Conservation (phyloP, 2,113 vertebrate species). For the Embiotoca jacksoni region DNA sequence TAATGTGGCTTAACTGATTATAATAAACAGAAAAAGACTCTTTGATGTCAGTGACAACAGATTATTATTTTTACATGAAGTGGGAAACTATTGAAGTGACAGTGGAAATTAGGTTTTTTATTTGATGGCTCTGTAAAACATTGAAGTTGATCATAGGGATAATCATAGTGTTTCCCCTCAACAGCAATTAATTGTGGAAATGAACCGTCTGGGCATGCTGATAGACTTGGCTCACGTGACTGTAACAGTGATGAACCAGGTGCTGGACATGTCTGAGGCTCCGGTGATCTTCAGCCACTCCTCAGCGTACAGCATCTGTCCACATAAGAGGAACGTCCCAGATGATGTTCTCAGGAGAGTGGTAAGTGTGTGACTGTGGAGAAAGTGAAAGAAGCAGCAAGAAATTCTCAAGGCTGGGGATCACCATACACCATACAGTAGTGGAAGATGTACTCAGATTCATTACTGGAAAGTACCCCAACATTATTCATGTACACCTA, state of each 20-base stretch:
- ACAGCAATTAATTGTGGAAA: constrained; percentile 88
- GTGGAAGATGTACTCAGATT: too few species aligned
- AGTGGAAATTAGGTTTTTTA: not conserved
- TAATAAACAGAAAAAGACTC: too few species aligned
- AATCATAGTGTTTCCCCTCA: not conserved
- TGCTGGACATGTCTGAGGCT: constrained; percentile 85
- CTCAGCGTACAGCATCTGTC: constrained; percentile 87
- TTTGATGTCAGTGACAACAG: too few species aligned
- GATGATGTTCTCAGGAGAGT: constrained; percentile 87
- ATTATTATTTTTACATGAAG: too few species aligned
- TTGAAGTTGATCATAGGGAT: not conserved
- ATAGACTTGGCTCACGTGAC: constrained; percentile 92
- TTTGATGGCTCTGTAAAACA: not conserved
- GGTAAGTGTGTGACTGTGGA: constrained; percentile 81
- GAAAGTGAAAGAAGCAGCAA: not conserved
- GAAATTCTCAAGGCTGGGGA: too few species aligned
- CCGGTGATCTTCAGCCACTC: constrained; percentile 98
- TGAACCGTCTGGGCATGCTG: constrained; percentile 96
- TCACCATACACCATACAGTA: too few species aligned
- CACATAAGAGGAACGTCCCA: constrained; percentile 87
- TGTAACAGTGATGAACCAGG: constrained; percentile 86
- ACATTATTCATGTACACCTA: too few species aligned
- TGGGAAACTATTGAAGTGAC: too few species aligned
- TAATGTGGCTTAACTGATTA: too few species aligned
- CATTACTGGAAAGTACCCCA: too few species aligned